Conservation (phyloP, 2,888 invertebrate genomes). For the Reticulitermes lucifugus region DNA sequence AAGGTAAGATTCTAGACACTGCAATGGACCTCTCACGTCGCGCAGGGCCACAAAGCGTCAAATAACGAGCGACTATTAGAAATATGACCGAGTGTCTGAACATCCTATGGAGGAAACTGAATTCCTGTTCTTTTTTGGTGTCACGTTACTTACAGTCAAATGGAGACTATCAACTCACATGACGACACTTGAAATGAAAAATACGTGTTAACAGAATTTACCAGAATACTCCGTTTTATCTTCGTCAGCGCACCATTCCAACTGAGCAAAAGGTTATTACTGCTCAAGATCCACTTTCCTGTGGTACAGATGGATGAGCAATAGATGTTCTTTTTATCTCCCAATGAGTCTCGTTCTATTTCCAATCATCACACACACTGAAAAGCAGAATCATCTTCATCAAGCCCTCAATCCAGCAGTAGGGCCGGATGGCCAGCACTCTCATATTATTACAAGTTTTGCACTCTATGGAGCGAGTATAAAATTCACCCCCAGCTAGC, state of each 20-base stretch:
- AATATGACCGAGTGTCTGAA: too few relatives aligned
- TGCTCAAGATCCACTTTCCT: neutral
- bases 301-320: conserved; percentile 7
- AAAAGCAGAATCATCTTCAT: conserved; percentile 8
- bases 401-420: neutral
- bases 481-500: neutral
- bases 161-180: neutral
- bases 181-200: neutral
- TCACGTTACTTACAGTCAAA: too few relatives aligned
- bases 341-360: neutral
- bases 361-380: neutral
- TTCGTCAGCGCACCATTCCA: neutral
- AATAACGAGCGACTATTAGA: too few relatives aligned
- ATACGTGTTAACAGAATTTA: neutral
- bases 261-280: neutral
- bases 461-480: neutral
- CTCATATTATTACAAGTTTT: conserved; percentile 29
- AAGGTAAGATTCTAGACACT: too few relatives aligned
- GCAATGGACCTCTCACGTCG: too few relatives aligned
- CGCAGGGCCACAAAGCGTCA: too few relatives aligned
- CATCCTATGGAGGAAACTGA: too few relatives aligned
- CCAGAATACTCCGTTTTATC: neutral
- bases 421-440: conserved; percentile 11
- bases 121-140: too few relatives aligned
- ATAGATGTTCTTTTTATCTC: neutral